Percentiles rank a stretch among this genome's conserved stretches.
phyloP scores from a whole-genome alignment of 1,140 invertebrate genomes.

The Bombus difficillimus region DNA sequence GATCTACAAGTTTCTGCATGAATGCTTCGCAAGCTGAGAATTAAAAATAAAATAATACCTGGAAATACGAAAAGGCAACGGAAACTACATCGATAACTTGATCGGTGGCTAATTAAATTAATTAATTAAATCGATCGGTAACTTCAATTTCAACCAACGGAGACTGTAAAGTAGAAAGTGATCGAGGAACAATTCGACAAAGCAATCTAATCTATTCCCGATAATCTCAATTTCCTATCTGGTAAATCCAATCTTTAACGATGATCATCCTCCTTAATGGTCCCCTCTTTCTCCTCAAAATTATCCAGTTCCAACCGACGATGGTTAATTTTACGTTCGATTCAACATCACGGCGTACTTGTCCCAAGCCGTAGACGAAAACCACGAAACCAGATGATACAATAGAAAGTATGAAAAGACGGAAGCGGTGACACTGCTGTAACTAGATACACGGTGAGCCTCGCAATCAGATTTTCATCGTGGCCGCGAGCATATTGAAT shows the following conservation, averaged over 20 bases:
- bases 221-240: background rate
- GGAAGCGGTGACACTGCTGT: constrained; percentile 27
- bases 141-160: background rate
- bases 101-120: no score
- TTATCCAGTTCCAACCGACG: background rate
- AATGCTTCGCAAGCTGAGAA: background rate
- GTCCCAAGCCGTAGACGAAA: background rate
- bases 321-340: background rate
- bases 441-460: background rate
- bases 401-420: constrained; percentile 38
- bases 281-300: background rate
- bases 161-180: background rate
- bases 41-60: background rate
- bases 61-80: background rate
- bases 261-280: background rate
- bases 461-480: constrained; percentile 19
- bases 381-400: background rate
- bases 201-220: background rate
- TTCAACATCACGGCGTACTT: background rate
- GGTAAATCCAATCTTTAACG: background rate
- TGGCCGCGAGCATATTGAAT: background rate
- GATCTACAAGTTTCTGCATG: background rate
- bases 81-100: background rate
- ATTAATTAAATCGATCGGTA: background rate
- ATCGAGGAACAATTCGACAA: background rate